Evolutionary conservation across 2,888 invertebrate genomes (phyloP).

Genomic region (Epistrophe eligans): DNA sequence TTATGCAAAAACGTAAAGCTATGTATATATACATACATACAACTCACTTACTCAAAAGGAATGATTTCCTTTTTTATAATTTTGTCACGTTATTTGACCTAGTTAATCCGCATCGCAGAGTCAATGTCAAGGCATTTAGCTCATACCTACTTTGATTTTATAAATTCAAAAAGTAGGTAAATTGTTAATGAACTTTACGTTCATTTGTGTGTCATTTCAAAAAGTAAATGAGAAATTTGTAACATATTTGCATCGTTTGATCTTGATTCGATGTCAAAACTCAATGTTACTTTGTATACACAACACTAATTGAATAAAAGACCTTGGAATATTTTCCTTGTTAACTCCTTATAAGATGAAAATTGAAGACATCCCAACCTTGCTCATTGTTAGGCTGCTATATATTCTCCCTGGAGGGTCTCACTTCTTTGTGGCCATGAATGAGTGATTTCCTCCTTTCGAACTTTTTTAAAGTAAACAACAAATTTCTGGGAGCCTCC

Average conservation of each 20-base stretch:
- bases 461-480: slow-evolving; percentile 19
- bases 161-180: neutral
- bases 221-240: neutral
- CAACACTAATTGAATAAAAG: slow-evolving; percentile 5
- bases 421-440: slow-evolving; percentile 12
- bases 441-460: slow-evolving; percentile 21
- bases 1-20: too few relatives aligned
- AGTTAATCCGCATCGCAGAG: neutral
- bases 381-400: neutral
- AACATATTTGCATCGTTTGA: neutral
- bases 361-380: neutral
- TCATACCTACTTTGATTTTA: neutral
- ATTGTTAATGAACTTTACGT: neutral
- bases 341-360: neutral
- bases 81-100: slow-evolving; percentile 1
- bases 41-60: neutral
- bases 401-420: neutral
- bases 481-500: neutral
- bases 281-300: neutral
- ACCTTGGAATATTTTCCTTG: neutral
- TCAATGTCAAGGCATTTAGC: slow-evolving; percentile 6
- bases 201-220: neutral
- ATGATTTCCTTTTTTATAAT: neutral
- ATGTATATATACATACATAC: too few relatives aligned
- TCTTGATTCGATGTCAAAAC: neutral